Evolutionary conservation across 2,888 invertebrate species (phyloP).

Genomic region (Ommatoiulus sabulosus): DNA sequence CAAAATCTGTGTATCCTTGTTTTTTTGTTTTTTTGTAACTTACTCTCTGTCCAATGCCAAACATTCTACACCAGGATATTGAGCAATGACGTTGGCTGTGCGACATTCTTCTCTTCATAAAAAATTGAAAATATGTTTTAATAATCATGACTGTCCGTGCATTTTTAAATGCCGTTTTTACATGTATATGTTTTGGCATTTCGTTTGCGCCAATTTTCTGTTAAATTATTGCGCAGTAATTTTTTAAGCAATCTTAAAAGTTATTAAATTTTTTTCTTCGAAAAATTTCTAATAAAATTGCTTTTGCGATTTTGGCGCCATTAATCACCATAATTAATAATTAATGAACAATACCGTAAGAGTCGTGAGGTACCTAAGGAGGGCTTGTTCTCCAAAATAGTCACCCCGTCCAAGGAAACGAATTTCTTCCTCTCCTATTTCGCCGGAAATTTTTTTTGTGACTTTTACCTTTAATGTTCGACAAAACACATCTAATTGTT

Average conservation of each 20-base stretch:
- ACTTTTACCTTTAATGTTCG: conserved; percentile 65
- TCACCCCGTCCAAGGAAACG: conserved; percentile 80
- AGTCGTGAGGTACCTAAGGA: conserved; percentile 75
- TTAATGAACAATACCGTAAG: not conserved
- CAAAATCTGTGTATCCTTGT: not conserved
- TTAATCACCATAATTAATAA: not conserved
- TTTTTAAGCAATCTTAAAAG: too few species aligned
- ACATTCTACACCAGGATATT: conserved; percentile 81
- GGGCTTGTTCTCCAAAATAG: conserved; percentile 90
- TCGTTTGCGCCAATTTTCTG: too few species aligned
- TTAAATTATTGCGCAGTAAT: too few species aligned
- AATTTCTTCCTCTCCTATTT: conserved; percentile 75
- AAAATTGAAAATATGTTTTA: not conserved
- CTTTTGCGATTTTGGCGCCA: too few species aligned
- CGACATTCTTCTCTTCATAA: conserved; percentile 76
- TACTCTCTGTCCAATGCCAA: conserved; percentile 87
- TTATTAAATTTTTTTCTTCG: too few species aligned
- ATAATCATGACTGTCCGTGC: too few species aligned
- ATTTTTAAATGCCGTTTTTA: too few species aligned
- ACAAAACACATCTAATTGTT: not conserved
- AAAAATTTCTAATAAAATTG: too few species aligned
- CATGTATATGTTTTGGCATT: too few species aligned
- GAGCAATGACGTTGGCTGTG: conserved; percentile 90
- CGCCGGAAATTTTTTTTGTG: conserved; percentile 67
- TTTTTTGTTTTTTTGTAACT: conserved; percentile 64